phyloP scores from a whole-genome alignment of 2,888 invertebrate genomes.

The Chrysomela aeneicollis region DNA sequence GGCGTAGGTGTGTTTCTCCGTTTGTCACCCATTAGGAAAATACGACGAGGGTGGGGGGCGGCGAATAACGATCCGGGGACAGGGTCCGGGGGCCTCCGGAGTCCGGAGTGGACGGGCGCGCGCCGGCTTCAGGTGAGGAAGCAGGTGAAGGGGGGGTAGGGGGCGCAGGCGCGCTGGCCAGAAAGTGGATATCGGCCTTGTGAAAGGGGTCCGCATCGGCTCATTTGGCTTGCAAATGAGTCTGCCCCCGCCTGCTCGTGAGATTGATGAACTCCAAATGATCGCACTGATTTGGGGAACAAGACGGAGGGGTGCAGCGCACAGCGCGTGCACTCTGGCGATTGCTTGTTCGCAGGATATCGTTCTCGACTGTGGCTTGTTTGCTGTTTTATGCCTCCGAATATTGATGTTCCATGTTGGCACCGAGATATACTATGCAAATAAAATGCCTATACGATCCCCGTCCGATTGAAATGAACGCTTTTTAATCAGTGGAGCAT shows the following conservation, averaged over 20 bases:
- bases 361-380: no score
- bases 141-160: conserved; percentile 29
- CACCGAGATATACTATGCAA: no score
- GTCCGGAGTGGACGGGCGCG: conserved; percentile 41
- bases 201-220: conserved; percentile 57
- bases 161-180: conserved; percentile 33
- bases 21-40: conserved; percentile 56
- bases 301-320: background rate
- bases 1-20: conserved; percentile 41
- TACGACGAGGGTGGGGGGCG: conserved; percentile 58
- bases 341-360: background rate
- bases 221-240: conserved; percentile 63
- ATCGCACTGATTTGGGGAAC: conserved; percentile 1
- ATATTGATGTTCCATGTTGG: no score
- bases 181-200: conserved; percentile 53
- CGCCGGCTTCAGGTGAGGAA: conserved; percentile 50
- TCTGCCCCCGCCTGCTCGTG: conserved; percentile 60
- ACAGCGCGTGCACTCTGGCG: background rate
- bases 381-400: no score
- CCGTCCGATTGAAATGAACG: no score
- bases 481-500: no score
- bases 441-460: no score
- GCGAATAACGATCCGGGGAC: conserved; percentile 62
- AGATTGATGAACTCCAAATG: conserved; percentile 62
- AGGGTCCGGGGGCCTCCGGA: conserved; percentile 48